Conservation (phyloP, 1,140 invertebrate species). For the Liolophura sinensis region DNA sequence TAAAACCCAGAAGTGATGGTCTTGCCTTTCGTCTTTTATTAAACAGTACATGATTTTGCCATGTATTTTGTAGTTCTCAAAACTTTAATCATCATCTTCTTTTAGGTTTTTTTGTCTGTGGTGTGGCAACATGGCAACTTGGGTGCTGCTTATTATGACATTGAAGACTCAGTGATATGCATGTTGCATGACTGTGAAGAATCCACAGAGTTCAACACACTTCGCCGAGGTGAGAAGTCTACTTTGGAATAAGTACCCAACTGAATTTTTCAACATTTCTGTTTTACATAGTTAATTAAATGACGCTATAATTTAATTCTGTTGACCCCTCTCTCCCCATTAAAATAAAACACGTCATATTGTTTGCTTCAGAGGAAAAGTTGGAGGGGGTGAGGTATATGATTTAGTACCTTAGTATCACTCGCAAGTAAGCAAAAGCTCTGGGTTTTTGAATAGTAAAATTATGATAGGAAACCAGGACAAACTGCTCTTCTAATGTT, state of each 20-base stretch:
- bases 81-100: slow-evolving; percentile 8
- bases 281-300: too few relatives aligned
- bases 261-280: too few relatives aligned
- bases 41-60: not conserved
- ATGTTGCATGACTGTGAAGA: slow-evolving; percentile 69
- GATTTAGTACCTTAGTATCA: too few relatives aligned
- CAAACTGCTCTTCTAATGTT: too few relatives aligned
- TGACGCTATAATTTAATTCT: too few relatives aligned
- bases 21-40: slow-evolving; percentile 3
- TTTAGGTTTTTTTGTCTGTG: slow-evolving; percentile 45
- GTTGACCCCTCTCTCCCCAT: too few relatives aligned
- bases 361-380: too few relatives aligned
- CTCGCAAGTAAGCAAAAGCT: too few relatives aligned
- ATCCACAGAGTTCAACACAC: slow-evolving; percentile 64
- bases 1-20: not conserved
- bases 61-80: not conserved
- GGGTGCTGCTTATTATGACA: slow-evolving; percentile 72
- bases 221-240: slow-evolving; percentile 54
- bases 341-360: too few relatives aligned
- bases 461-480: too few relatives aligned
- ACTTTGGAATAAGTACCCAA: not conserved
- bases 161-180: slow-evolving; percentile 60
- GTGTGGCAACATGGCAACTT: slow-evolving; percentile 60
- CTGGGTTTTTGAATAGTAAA: too few relatives aligned
- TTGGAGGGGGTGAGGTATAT: too few relatives aligned